phyloP scores from a whole-genome alignment of 2,888 invertebrate species.

The Hesperia comma region DNA sequence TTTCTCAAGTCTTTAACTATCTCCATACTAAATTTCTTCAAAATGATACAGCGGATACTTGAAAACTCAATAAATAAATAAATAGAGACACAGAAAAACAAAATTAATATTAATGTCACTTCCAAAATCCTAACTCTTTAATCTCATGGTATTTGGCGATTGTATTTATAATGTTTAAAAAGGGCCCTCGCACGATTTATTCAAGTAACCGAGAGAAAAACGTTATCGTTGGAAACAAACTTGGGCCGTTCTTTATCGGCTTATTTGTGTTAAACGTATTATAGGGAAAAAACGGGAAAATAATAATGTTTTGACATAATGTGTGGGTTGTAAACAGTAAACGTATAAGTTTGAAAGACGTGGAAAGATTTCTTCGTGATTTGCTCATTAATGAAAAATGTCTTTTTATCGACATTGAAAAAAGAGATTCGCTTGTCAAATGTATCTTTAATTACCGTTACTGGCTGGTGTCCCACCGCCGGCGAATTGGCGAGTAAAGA shows the following conservation, averaged over 20 bases:
- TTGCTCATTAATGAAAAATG: not conserved
- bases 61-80: too few species aligned
- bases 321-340: conserved; percentile 20
- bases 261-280: conserved; percentile 63
- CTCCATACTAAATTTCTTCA: too few species aligned
- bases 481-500: too few species aligned
- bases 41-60: too few species aligned
- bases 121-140: conserved; percentile 29
- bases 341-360: conserved; percentile 8
- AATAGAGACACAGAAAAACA: too few species aligned
- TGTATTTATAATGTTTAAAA: conserved; percentile 59
- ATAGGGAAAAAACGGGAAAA: conserved; percentile 52
- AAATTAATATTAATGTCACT: conserved; percentile 5
- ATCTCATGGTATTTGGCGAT: conserved; percentile 45
- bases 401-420: too few species aligned
- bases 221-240: conserved; percentile 57
- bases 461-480: too few species aligned
- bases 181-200: conserved; percentile 55
- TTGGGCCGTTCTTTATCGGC: conserved; percentile 60
- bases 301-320: conserved; percentile 50
- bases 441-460: too few species aligned
- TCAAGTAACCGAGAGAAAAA: conserved; percentile 54
- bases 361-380: not conserved
- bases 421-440: too few species aligned
- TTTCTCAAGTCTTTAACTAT: too few species aligned